Conservation (phyloP, 2,797 vertebrate species). For the Manis pentadactyla region DNA sequence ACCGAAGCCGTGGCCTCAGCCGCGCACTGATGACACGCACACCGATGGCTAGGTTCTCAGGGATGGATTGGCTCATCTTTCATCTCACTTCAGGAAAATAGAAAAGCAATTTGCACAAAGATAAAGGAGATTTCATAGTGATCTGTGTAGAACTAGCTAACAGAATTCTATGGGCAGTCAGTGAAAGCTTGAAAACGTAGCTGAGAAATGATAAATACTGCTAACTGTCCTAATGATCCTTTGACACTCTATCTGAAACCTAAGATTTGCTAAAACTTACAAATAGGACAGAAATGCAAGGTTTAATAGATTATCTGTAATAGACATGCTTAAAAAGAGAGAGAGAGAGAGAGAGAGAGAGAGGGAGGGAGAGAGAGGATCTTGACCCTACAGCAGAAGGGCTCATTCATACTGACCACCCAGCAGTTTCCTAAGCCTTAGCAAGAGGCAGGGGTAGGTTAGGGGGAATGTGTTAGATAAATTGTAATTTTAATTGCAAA, state of each 20-base stretch:
- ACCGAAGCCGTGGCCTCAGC: constrained; percentile 17
- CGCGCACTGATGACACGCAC: constrained; percentile 28
- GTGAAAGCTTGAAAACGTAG: constrained; percentile 78
- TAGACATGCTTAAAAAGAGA: constrained; percentile 65
- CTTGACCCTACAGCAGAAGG: constrained; percentile 56
- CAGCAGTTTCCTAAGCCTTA: constrained; percentile 62
- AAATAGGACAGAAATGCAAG: constrained; percentile 72
- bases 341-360: background rate
- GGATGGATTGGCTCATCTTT: constrained; percentile 57
- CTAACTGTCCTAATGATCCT: constrained; percentile 85
- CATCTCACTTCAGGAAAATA: constrained; percentile 58
- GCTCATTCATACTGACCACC: constrained; percentile 77
- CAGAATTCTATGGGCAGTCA: constrained; percentile 73
- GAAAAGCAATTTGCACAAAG: constrained; percentile 58
- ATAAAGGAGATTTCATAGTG: constrained; percentile 73
- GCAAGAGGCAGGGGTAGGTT: constrained; percentile 74
- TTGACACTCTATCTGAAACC: constrained; percentile 82
- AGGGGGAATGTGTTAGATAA: constrained; percentile 83
- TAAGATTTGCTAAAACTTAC: constrained; percentile 84
- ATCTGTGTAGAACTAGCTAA: constrained; percentile 53
- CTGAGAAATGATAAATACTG: constrained; percentile 84
- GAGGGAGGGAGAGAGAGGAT: background rate
- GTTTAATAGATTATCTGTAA: constrained; percentile 82
- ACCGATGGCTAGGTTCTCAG: constrained; percentile 54
- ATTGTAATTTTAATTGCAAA: constrained; percentile 89